Percentiles rank a stretch among this genome's conserved stretches.
These are phyloP conservation scores for Pegoplata infirma DNA, from an alignment of 2,888 invertebrate genomes.

Conservation along the genomic window DNA sequence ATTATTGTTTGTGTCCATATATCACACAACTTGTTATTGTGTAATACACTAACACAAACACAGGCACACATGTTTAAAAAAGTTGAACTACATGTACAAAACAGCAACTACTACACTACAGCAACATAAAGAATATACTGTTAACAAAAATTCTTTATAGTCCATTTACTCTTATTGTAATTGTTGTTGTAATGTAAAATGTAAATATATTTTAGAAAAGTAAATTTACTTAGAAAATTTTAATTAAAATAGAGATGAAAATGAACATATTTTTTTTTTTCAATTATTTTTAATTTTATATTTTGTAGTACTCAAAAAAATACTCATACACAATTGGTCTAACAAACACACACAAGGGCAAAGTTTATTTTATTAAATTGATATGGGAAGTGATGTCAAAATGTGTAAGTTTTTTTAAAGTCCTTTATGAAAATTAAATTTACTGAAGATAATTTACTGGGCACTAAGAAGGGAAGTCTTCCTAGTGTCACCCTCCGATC, in stretches of 20 bases:
- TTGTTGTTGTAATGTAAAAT: conserved; percentile 32
- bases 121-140: conserved; percentile 24
- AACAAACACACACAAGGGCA: conserved; percentile 16
- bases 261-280: conserved; percentile 36
- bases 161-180: conserved; percentile 42
- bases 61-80: too few species aligned
- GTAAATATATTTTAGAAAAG: conserved; percentile 54
- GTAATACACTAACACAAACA: background rate
- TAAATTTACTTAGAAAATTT: conserved; percentile 58
- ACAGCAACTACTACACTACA: conserved; percentile 24
- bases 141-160: conserved; percentile 45
- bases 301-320: background rate
- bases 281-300: too few species aligned
- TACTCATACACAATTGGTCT: background rate
- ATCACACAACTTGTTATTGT: conserved; percentile 21
- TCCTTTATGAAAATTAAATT: too few species aligned
- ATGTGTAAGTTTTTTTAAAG: too few species aligned
- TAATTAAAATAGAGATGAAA: conserved; percentile 61
- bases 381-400: conserved; percentile 15
- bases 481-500: too few species aligned
- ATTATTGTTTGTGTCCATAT: conserved; percentile 41
- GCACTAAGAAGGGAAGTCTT: too few species aligned
- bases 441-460: too few species aligned
- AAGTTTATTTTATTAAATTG: conserved; percentile 54
- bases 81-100: background rate